Evolutionary conservation across 1,140 invertebrate species (phyloP), one percentile per base, ranked within the genome.

Genomic region (Brachionus paranguensis): DNA sequence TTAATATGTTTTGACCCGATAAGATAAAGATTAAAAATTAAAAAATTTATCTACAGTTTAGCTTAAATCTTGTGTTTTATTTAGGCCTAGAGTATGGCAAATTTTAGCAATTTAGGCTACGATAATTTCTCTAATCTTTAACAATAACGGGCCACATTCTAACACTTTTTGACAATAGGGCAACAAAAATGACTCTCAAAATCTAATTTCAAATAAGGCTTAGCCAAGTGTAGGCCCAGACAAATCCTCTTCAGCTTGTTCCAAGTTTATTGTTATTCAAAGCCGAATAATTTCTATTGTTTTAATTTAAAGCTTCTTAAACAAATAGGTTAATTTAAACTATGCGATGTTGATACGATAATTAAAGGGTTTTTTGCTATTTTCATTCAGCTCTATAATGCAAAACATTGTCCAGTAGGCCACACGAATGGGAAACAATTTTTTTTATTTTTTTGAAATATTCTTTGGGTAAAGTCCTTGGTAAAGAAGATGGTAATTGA

Each of bases 291-390:
- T 12, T 60, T 60, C 53, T 60, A 60, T 60, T 60, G 53, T 60
- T 60, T 60, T 53, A 14, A 53, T 53, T 53, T 60, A 60, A 20
- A 60, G 53, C 53, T 60, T 60, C 20, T 60, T 24, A 20, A 60
- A 60, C 53, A 60, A 60, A 60, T 60, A 60, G 53, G 53, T 60
- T 60, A 60, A 60, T 60, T 60, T 60, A 60, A 60, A 60, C 53
- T 20, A 60, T 20, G n/a, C 20, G 20, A 20, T 60, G 53, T 60
- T 60, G 53, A 60, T 60, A 60, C 47, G 47, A 53, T 53, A 53
- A 53, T 20, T 60, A 17, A 7, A 24, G 20, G 8, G 3, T 60
- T 60, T 60, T 2, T 27, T 60, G 20, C 20, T 60, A 20, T 60
- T 60, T 60, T 60, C 10, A 20, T 20, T 60, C 5, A 53, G 47